phyloP scores from a whole-genome alignment of 1,140 invertebrate genomes.

The Drosophila ananassae region DNA sequence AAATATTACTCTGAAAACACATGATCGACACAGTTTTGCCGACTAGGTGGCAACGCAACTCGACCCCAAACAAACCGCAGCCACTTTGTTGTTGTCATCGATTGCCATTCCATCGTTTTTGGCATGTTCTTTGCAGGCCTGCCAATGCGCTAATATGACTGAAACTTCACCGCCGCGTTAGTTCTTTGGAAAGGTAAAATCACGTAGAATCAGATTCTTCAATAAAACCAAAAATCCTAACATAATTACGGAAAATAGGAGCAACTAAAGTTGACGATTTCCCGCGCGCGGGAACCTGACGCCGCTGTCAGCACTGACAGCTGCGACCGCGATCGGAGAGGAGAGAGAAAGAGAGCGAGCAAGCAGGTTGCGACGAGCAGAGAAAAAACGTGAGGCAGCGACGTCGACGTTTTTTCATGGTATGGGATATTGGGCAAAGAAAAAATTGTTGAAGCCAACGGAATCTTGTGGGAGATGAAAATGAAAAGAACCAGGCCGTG shows the following conservation, averaged over 20 bases:
- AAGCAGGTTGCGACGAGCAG: conserved; percentile 26
- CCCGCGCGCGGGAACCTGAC: conserved; percentile 80
- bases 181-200: conserved; percentile 46
- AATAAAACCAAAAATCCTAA: conserved; percentile 51
- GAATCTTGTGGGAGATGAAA: conserved; percentile 19
- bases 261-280: conserved; percentile 63
- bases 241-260: conserved; percentile 43
- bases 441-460: conserved; percentile 44
- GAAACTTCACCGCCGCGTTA: conserved; percentile 16
- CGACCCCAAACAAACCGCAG: conserved; percentile 60
- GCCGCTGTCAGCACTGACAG: conserved; percentile 64
- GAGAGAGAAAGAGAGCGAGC: conserved; percentile 25
- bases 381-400: conserved; percentile 50
- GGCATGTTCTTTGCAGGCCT: conserved; percentile 45
- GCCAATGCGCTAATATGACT: conserved; percentile 42
- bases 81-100: conserved; percentile 63
- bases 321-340: conserved; percentile 36
- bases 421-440: conserved; percentile 36
- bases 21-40: neutral
- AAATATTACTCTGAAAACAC: conserved; percentile 4
- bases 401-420: conserved; percentile 47
- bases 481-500: neutral
- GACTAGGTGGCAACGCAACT: conserved; percentile 57
- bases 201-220: conserved; percentile 64
- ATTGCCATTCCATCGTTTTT: conserved; percentile 58